Conservation (phyloP, 2,113 vertebrate genomes). For the Albula goreensis region DNA sequence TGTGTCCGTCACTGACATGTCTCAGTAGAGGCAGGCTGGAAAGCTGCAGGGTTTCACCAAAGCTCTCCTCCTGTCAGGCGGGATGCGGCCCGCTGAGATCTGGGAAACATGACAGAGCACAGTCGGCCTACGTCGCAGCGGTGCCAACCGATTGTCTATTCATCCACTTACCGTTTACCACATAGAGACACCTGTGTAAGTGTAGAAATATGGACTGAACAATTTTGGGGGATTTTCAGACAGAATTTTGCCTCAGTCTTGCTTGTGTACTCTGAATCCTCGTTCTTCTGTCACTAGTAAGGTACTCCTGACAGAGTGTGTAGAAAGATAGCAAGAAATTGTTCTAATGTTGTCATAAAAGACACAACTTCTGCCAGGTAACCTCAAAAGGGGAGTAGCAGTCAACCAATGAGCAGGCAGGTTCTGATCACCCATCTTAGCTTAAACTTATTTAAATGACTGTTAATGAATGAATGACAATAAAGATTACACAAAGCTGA, state of each 20-base stretch:
- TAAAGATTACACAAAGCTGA: too few species aligned
- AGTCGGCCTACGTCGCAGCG: neutral
- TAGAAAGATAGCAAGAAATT: neutral
- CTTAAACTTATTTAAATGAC: too few species aligned
- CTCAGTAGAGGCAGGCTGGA: neutral
- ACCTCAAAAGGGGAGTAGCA: neutral
- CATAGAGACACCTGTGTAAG: neutral
- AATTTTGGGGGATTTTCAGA: neutral
- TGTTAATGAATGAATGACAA: too few species aligned
- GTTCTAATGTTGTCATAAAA: neutral
- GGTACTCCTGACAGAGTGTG: neutral
- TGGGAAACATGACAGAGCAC: neutral
- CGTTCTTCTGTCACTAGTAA: too few species aligned
- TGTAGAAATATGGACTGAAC: neutral
- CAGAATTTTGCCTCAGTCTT: neutral
- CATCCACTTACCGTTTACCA: neutral
- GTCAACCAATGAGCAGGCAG: neutral
- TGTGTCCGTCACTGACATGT: neutral
- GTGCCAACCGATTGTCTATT: neutral
- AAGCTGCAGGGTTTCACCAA: too few species aligned
- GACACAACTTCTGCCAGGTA: neutral
- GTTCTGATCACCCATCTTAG: too few species aligned
- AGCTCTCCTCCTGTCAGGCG: neutral
- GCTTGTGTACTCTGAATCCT: neutral
- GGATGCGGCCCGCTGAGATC: neutral